Evolutionary conservation across 1,140 invertebrate species (phyloP).

Genomic region (Limonius californicus): DNA sequence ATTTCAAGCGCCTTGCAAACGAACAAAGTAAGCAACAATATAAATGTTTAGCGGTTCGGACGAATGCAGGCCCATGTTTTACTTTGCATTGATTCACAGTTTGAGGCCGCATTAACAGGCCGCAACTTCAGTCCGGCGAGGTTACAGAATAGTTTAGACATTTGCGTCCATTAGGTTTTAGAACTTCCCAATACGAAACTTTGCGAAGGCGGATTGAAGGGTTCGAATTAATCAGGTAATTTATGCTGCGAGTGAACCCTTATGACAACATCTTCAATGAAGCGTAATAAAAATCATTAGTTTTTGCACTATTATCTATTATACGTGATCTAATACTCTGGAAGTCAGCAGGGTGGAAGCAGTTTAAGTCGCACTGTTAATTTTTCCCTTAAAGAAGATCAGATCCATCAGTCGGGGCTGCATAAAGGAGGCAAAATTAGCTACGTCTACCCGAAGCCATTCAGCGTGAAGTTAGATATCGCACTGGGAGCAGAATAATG

Average conservation of each 20-base stretch:
- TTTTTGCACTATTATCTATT: background rate
- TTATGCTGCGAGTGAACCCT: too few relatives aligned
- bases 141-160: background rate
- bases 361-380: background rate
- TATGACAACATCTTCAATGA: too few relatives aligned
- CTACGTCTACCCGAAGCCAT: background rate
- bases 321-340: background rate
- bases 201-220: too few relatives aligned
- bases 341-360: background rate
- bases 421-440: background rate
- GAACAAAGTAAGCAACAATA: background rate
- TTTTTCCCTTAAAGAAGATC: background rate
- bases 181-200: background rate
- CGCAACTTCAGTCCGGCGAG: background rate
- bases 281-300: background rate
- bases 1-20: too few relatives aligned
- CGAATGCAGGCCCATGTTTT: background rate
- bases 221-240: too few relatives aligned
- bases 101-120: background rate
- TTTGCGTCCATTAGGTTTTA: background rate
- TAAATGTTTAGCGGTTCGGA: background rate
- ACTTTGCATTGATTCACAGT: background rate
- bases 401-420: background rate
- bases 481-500: background rate
- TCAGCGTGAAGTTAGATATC: constrained; percentile 1